Conservation (phyloP, 2,797 vertebrate genomes). For the Sebastiscus albofasciatus region DNA sequence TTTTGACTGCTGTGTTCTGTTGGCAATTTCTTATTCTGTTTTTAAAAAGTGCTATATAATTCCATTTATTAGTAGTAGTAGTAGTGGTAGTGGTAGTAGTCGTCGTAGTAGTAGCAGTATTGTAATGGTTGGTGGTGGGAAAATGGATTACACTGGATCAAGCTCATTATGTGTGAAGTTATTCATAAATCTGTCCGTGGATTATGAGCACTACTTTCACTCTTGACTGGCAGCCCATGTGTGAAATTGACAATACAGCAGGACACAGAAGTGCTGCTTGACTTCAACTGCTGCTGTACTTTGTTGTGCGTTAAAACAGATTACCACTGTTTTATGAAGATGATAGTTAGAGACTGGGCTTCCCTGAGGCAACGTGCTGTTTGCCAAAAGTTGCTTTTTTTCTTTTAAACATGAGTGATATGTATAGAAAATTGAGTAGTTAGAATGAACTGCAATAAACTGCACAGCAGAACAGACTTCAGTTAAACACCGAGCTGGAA, state of each 20-base stretch:
- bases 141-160: conserved; percentile 35
- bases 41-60: no score
- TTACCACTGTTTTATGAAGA: background rate
- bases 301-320: conserved; percentile 1
- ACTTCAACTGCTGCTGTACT: background rate
- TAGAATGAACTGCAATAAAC: background rate
- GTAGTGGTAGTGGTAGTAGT: no score
- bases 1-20: no score
- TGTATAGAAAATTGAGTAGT: background rate
- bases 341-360: background rate
- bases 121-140: background rate
- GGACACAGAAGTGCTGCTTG: background rate
- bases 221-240: conserved; percentile 41
- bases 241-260: conserved; percentile 24
- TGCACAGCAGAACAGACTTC: background rate
- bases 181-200: conserved; percentile 51
- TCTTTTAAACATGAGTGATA: background rate
- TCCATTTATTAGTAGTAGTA: no score
- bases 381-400: background rate
- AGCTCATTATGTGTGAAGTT: conserved; percentile 61
- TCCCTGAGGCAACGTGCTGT: background rate
- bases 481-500: background rate
- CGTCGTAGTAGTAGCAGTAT: no score
- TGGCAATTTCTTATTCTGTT: no score
- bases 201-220: conserved; percentile 34